phyloP scores from a whole-genome alignment of 2,888 invertebrate species.

The Drosophila falleni region DNA sequence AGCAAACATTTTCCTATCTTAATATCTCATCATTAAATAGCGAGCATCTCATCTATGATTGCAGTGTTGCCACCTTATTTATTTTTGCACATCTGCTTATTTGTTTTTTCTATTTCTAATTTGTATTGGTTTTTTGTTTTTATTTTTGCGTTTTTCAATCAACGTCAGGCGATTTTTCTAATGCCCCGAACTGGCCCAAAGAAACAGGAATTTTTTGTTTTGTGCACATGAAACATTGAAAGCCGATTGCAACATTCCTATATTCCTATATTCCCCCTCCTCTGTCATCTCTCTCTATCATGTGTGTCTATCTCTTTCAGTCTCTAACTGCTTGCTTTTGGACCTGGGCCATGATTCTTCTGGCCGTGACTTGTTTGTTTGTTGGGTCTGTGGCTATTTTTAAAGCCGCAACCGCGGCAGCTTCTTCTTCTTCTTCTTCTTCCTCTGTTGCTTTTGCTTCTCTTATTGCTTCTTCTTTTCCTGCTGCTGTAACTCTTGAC shows the following conservation, averaged over 20 bases:
- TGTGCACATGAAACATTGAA: conserved; percentile 59
- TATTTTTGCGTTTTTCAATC: conserved; percentile 56
- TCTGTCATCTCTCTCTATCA: conserved; percentile 3
- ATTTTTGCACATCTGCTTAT: conserved; percentile 7
- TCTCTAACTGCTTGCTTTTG: conserved; percentile 13
- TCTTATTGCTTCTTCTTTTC: conserved; percentile 1
- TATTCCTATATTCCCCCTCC: conserved; percentile 12
- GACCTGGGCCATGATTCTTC: conserved; percentile 44
- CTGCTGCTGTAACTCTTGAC: conserved; percentile 7
- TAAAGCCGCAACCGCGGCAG: conserved; percentile 43
- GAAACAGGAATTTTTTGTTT: conserved; percentile 67
- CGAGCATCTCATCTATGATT: conserved; percentile 23
- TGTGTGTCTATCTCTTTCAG: conserved; percentile 20
- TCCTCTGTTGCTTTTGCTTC: background rate
- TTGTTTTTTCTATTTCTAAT: conserved; percentile 4
- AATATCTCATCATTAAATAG: background rate
- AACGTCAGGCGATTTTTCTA: conserved; percentile 63
- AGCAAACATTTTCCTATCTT: background rate
- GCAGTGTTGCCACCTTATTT: conserved; percentile 2
- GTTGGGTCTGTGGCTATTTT: conserved; percentile 69
- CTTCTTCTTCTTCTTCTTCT: conserved; percentile 16
- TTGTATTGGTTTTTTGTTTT: background rate
- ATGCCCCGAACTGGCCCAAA: conserved; percentile 58
- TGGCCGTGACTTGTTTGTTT: conserved; percentile 78
- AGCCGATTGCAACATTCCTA: conserved; percentile 72